A percentile compares a stretch with the other conserved stretches of the same genome.
Conservation (phyloP, 2,888 invertebrate genomes). For the Athalia cordata region DNA sequence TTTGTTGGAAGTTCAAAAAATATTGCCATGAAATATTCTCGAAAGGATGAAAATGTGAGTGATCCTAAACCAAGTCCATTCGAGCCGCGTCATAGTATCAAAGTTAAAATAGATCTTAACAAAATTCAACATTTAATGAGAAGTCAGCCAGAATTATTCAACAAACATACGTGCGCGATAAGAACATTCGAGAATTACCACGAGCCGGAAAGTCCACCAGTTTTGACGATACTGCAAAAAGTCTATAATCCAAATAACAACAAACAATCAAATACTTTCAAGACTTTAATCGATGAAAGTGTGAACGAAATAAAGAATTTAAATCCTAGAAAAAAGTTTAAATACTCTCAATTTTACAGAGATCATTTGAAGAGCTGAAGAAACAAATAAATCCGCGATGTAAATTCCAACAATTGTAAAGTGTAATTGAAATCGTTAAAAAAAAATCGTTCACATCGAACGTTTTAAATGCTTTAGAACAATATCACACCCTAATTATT, state of each 20-base stretch:
- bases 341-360: not conserved
- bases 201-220: not conserved
- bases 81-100: conserved; percentile 33
- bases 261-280: not conserved
- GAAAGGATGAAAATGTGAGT: not conserved
- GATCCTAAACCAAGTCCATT: not conserved
- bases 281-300: not conserved
- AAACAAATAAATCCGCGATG: no score
- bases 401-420: no score
- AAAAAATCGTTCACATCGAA: no score
- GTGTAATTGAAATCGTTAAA: no score
- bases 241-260: not conserved
- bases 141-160: conserved; percentile 56
- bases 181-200: not conserved
- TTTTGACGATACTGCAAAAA: not conserved
- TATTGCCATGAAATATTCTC: not conserved
- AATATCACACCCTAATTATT: no score
- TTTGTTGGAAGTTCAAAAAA: not conserved
- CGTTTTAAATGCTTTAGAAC: no score
- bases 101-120: conserved; percentile 66
- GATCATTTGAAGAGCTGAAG: not conserved
- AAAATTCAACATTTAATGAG: conserved; percentile 60
- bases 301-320: not conserved
- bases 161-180: conserved; percentile 38
- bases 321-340: not conserved